Evolutionary conservation across 2,888 invertebrate species (phyloP).

Genomic region (Polymixis flavicincta): DNA sequence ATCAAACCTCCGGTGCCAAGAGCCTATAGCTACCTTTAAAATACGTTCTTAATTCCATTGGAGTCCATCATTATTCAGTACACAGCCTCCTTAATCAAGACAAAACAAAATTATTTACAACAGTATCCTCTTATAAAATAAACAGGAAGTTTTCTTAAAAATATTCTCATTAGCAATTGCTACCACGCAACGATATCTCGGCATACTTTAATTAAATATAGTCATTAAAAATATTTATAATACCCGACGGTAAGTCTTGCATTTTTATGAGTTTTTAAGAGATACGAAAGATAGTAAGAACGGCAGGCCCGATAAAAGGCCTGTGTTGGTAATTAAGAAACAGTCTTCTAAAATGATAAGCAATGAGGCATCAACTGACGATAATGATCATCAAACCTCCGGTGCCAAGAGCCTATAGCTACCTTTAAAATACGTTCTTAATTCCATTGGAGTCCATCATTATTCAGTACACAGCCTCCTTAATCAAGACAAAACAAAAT

Average conservation of each 20-base stretch:
- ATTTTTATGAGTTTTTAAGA: conserved; percentile 85
- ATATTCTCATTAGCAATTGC: conserved; percentile 74
- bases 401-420: not conserved
- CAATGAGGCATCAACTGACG: not conserved
- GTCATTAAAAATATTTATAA: conserved; percentile 89
- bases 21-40: not conserved
- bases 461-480: conserved; percentile 32
- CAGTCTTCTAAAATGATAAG: not conserved
- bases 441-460: not conserved
- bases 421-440: not conserved
- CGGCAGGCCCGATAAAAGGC: conserved; percentile 41
- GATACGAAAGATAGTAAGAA: conserved; percentile 66
- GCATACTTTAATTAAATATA: conserved; percentile 80
- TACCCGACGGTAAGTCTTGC: conserved; percentile 78
- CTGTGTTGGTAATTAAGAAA: conserved; percentile 7
- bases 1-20: not conserved
- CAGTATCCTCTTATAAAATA: conserved; percentile 35
- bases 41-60: not conserved
- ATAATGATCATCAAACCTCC: not conserved
- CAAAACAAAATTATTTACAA: conserved; percentile 48
- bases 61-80: conserved; percentile 23
- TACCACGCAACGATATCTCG: conserved; percentile 74
- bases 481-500: conserved; percentile 45
- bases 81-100: conserved; percentile 35
- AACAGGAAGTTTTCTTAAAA: conserved; percentile 53